These are phyloP conservation scores for Gorsachius magnificus DNA, from an alignment of 2,797 vertebrate genomes.

Conservation along the genomic window DNA sequence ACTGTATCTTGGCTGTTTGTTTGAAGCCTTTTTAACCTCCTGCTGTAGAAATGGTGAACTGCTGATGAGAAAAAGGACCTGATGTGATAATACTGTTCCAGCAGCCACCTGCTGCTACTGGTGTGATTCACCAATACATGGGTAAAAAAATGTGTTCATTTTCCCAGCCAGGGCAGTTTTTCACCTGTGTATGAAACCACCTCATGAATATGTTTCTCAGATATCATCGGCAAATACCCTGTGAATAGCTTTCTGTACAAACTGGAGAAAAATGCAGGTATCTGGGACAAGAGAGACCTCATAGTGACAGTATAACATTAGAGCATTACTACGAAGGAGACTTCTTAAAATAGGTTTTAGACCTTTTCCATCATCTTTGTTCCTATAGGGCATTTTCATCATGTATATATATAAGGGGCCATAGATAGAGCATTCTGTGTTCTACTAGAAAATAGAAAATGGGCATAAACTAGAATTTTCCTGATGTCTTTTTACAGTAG, in stretches of 20 bases:
- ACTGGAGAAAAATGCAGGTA: neutral
- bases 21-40: constrained; percentile 28
- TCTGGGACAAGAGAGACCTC: neutral
- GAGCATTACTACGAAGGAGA: neutral
- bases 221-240: neutral
- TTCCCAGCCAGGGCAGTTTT: neutral
- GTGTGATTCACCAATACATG: neutral
- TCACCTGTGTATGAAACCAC: neutral
- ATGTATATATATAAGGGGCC: neutral
- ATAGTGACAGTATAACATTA: neutral
- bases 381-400: neutral
- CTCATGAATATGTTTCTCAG: neutral
- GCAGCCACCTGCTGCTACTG: neutral
- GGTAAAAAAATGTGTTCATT: neutral
- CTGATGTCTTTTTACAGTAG: neutral
- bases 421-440: neutral
- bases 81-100: neutral
- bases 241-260: neutral
- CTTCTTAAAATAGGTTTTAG: neutral
- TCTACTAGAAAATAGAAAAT: neutral
- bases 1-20: neutral
- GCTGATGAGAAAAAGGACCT: neutral
- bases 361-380: neutral
- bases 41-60: neutral
- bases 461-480: neutral